Base-by-base conservation (phyloP, 2,888 invertebrate genomes). In the Drosophila hamatofila region DNA sequence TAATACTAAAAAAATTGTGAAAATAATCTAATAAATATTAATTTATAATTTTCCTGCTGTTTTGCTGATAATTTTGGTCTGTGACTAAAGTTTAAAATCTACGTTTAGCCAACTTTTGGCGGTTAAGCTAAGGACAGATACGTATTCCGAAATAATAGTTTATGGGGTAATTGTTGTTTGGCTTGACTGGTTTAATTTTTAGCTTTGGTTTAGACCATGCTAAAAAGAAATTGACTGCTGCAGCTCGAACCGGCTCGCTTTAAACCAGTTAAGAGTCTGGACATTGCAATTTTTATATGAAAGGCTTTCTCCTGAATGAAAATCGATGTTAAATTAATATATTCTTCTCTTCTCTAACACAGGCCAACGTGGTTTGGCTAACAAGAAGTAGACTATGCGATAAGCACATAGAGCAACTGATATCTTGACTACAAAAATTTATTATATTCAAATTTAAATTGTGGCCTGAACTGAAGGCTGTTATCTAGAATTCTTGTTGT, bases 11-110 rank as follows among this genome's bases (percentile, higher is more conserved):
- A n/a, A 27, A 25, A 2, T 11, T 3, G 11, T 48, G 1, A 1
- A 48, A 23, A 27, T 27, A 48, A n/a, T 48, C 25, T 27, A 48
- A n/a, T 25, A 27, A 48, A n/a, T 46, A 46, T 46, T 46, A 16
- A 46, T 46, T 25, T 23, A 21, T 44, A 44, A 8, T 44, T 23
- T 44, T 14, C 2, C 11, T 18, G 18, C 41, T 18, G 7, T 23
- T 14, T 7, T 3, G 6, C 42, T 42, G 42, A 41, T 39, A n/a
- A 39, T 41, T 11, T 3, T 41, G 18, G 18, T 8, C 39, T 6
- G 14, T 23, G 23, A 16, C 16, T 44, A 12, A n/a, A n/a, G n/a
- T 21, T 42, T 42, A 21, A 12, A 4, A 44, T 23, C 44, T 44
- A 23, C 21, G 12, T 41, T 11, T 18, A 41, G 18, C 4, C 2